Percentiles rank a stretch among this genome's conserved stretches.
phyloP scores from a whole-genome alignment of 2,888 invertebrate genomes.

The Urechis unicinctus region DNA sequence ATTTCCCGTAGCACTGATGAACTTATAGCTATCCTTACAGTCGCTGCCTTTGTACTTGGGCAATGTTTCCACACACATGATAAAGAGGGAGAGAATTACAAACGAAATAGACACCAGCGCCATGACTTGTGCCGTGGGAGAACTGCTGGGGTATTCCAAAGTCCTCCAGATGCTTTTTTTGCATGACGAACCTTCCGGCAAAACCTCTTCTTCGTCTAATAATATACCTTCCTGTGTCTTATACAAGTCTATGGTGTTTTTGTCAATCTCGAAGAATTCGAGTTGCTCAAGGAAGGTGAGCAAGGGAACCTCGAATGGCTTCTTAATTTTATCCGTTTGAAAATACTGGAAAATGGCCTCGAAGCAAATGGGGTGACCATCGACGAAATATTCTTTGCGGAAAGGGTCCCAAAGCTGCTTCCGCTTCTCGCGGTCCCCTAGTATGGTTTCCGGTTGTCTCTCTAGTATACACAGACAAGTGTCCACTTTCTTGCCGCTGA shows the following conservation, averaged over 20 bases:
- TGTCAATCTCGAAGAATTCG: slow-evolving; percentile 21
- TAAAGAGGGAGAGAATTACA: slow-evolving; percentile 48
- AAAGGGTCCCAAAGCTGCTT: slow-evolving; percentile 30
- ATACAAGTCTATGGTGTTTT: neutral
- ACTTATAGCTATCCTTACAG: slow-evolving; percentile 19
- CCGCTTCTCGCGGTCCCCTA: slow-evolving; percentile 33
- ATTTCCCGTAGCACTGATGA: neutral
- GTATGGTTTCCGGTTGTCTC: slow-evolving; percentile 35
- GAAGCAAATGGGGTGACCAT: slow-evolving; percentile 37
- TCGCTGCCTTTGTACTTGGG: slow-evolving; percentile 36
- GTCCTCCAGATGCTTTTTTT: slow-evolving; percentile 39
- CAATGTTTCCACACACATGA: slow-evolving; percentile 53
- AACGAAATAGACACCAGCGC: slow-evolving; percentile 48
- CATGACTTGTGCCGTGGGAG: slow-evolving; percentile 42
- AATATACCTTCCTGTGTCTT: slow-evolving; percentile 24
- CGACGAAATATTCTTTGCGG: slow-evolving; percentile 38
- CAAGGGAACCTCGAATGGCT: slow-evolving; percentile 50
- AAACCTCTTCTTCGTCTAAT: neutral
- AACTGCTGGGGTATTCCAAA: slow-evolving; percentile 50
- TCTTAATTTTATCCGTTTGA: slow-evolving; percentile 46
- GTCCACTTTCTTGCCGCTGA: slow-evolving; percentile 39
- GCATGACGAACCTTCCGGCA: neutral
- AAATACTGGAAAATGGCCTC: slow-evolving; percentile 42
- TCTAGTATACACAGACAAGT: slow-evolving; percentile 36
- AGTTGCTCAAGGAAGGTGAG: slow-evolving; percentile 51